These are phyloP conservation scores for Himalopsyche tibetana DNA, from an alignment of 2,888 invertebrate species.

Conservation along the genomic window DNA sequence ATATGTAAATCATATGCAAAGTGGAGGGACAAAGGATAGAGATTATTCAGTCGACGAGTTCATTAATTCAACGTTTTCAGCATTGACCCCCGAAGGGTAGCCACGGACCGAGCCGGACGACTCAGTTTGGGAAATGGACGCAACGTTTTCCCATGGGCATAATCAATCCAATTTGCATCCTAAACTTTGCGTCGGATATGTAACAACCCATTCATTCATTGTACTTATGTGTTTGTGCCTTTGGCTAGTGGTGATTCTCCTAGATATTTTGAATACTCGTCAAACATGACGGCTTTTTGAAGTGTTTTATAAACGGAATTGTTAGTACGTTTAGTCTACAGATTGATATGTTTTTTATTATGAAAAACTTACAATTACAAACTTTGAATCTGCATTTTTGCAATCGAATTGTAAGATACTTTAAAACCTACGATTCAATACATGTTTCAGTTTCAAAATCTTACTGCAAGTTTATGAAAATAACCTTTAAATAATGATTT, in stretches of 20 bases:
- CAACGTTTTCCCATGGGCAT: constrained; percentile 62
- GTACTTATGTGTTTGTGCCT: constrained; percentile 12
- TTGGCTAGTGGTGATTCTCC: neutral
- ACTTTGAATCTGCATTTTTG: no score
- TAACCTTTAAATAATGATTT: no score
- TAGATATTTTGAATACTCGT: no score
- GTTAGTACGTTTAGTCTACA: no score
- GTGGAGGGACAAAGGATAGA: constrained; percentile 59
- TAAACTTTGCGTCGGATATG: constrained; percentile 60
- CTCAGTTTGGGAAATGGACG: constrained; percentile 57
- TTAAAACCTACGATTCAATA: no score
- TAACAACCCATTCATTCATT: constrained; percentile 54
- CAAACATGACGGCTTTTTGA: no score
- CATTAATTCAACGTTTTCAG: constrained; percentile 65
- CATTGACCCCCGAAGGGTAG: constrained; percentile 61
- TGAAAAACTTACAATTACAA: no score
- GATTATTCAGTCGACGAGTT: constrained; percentile 64
- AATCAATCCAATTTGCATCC: constrained; percentile 66
- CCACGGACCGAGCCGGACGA: constrained; percentile 26
- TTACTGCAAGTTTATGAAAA: no score
- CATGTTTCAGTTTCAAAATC: no score
- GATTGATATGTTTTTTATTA: no score
- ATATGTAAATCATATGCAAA: constrained; percentile 65
- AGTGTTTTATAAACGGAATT: no score
- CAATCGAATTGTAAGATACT: no score